Base-by-base conservation (phyloP, 1,140 invertebrate species). In the Phymastichus coffea region DNA sequence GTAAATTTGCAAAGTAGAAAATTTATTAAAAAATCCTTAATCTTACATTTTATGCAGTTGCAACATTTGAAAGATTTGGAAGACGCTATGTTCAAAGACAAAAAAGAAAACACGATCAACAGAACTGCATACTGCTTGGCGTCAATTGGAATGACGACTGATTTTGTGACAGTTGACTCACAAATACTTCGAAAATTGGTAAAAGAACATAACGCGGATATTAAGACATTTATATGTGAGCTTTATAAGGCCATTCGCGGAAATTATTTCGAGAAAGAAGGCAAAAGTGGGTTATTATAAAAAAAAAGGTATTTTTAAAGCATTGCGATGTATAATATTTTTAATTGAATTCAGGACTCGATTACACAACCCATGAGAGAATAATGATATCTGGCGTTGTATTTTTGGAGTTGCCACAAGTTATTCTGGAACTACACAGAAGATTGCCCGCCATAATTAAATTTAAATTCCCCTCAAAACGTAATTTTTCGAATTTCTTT, bases 331-430 rank as follows among this genome's bases (percentile, higher is more conserved):
- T 8, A n/a, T n/a, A 53, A 25, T 40, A 23, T 41, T 47, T 64
- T 64, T 54, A 58, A 47, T 38, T 12, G 40, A 33, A 69, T 69
- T 25, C 37, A 78, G 74, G 73, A 48, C 57, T 65, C 15, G 9
- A 46, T 37, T 80, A 80, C 8, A 66, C 67, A 33, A 74, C 71
- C 38, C 76, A 73, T 15, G 75, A 77, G 44, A 69, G 70, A 59
- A 68, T 79, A 19, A 69, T 78, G 33, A 54, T 80, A 49, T 73
- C 78, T 19, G 69, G 70, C 0, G 78, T 80, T 20, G 74, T 75
- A 28, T 73, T 76, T 35, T 63, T 79, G 15, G 70, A 72, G 10
- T 63, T 80, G 22, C 73, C 76, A 28, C 72, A 74, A 54, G 61
- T 70, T 8, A 51, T 77, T 4, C n/a, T 65, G 0, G 67, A 73